phyloP scores from a whole-genome alignment of 2,888 invertebrate species.

The Nineta flava region DNA sequence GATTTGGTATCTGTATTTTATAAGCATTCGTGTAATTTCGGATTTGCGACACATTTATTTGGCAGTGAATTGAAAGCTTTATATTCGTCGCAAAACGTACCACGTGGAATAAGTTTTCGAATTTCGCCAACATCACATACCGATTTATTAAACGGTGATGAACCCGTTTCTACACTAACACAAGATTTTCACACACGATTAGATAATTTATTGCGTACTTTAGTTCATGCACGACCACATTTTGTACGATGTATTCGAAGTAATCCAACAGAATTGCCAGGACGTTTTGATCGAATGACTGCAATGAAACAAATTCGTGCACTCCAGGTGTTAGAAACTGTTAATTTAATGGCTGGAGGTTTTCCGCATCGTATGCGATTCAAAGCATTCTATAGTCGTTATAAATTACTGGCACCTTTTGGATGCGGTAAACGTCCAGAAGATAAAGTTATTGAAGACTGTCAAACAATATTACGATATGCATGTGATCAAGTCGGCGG shows the following conservation, averaged over 20 bases:
- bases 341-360: constrained; percentile 88
- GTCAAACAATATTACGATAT: constrained; percentile 55
- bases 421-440: constrained; percentile 49
- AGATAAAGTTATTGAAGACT: constrained; percentile 55
- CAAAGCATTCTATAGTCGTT: constrained; percentile 77
- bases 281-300: constrained; percentile 66
- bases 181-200: constrained; percentile 91
- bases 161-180: constrained; percentile 75
- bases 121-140: constrained; percentile 82
- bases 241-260: constrained; percentile 87
- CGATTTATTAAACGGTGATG: constrained; percentile 66
- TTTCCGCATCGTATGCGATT: constrained; percentile 92
- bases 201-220: constrained; percentile 77
- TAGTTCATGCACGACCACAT: constrained; percentile 87
- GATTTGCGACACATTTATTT: constrained; percentile 94
- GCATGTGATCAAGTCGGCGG: constrained; percentile 39
- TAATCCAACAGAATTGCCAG: constrained; percentile 66
- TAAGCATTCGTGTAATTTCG: constrained; percentile 84
- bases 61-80: constrained; percentile 78
- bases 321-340: constrained; percentile 78
- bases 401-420: constrained; percentile 72
- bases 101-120: constrained; percentile 65
- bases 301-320: constrained; percentile 82
- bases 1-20: constrained; percentile 86
- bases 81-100: constrained; percentile 56